These are phyloP conservation scores for Dione juno DNA, from an alignment of 2,888 invertebrate genomes.

Conservation along the genomic window DNA sequence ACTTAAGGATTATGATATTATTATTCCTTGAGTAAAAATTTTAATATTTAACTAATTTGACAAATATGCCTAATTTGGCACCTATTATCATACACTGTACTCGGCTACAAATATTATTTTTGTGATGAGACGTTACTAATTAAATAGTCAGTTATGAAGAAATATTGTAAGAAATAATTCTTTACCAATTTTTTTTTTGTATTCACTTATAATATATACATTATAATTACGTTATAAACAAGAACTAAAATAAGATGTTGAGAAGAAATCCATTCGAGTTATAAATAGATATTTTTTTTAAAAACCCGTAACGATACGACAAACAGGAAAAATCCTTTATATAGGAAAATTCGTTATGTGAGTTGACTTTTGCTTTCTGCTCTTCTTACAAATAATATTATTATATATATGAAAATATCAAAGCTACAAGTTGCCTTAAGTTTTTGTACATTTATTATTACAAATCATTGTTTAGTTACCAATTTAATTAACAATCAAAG, in stretches of 20 bases:
- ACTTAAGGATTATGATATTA: too few relatives aligned
- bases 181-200: neutral
- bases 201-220: too few relatives aligned
- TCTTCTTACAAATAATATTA: conserved; percentile 2
- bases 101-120: too few relatives aligned
- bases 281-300: too few relatives aligned
- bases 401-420: conserved; percentile 4
- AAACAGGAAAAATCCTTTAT: conserved; percentile 4
- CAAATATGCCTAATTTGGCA: too few relatives aligned
- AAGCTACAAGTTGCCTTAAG: neutral
- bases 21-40: too few relatives aligned
- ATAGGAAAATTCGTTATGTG: neutral
- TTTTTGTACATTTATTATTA: too few relatives aligned
- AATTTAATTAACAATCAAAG: too few relatives aligned
- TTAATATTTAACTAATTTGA: too few relatives aligned
- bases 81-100: too few relatives aligned
- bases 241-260: neutral
- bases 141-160: neutral
- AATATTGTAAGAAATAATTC: neutral
- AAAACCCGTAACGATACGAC: neutral
- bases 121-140: neutral
- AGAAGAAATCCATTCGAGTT: neutral
- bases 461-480: too few relatives aligned
- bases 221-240: too few relatives aligned
- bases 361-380: conserved; percentile 8